Conservation (phyloP, 2,797 vertebrate species). For the Silurus lanzhouensis region DNA sequence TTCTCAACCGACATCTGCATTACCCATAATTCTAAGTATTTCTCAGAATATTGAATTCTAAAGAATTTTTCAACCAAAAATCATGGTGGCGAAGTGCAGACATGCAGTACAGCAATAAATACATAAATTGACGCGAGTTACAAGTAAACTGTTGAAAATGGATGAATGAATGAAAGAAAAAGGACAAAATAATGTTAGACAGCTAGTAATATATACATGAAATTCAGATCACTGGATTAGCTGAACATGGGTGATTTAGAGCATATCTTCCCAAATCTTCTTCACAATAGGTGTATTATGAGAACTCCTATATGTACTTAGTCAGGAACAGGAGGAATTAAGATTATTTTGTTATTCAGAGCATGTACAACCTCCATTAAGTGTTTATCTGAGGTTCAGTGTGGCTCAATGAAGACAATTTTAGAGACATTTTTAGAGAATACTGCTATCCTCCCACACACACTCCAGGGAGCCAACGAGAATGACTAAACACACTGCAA, state of each 20-base stretch:
- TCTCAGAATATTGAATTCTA: too few species aligned
- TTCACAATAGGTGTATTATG: not conserved
- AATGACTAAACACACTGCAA: not conserved
- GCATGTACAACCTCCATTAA: not conserved
- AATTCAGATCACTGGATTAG: not conserved
- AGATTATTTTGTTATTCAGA: not conserved
- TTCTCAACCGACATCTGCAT: not conserved
- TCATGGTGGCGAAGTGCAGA: not conserved
- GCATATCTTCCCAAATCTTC: not conserved
- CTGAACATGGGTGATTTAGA: not conserved
- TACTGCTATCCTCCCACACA: constrained; percentile 8
- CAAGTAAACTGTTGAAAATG: not conserved
- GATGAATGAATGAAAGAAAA: not conserved
- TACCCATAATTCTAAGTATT: not conserved
- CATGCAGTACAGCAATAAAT: not conserved
- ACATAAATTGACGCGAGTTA: not conserved
- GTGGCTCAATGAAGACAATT: not conserved
- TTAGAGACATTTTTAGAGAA: not conserved
- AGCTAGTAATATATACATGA: not conserved
- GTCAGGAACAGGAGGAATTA: too few species aligned
- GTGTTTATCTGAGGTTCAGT: not conserved
- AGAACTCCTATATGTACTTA: not conserved
- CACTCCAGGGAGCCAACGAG: not conserved
- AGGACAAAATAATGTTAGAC: not conserved
- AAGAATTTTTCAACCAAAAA: not conserved